These are phyloP conservation scores for Theocolax elegans DNA, from an alignment of 1,140 invertebrate genomes.

Conservation along the genomic window DNA sequence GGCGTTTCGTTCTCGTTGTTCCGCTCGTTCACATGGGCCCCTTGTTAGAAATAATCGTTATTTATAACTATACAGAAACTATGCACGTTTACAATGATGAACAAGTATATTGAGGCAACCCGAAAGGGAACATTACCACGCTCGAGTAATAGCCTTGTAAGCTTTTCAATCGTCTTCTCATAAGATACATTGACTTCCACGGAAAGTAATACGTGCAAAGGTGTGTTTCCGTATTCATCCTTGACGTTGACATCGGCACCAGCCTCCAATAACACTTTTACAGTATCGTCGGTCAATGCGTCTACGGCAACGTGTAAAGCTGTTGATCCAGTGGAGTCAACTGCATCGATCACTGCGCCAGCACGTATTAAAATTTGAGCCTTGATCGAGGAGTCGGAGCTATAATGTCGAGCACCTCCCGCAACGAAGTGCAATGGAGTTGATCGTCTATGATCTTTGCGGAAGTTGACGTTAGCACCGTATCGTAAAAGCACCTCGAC, in stretches of 20 bases:
- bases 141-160: neutral
- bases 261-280: neutral
- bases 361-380: neutral
- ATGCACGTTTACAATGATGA: too few species aligned
- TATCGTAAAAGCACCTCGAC: neutral
- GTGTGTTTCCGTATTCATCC: slow-evolving; percentile 13
- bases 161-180: neutral
- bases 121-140: too few species aligned
- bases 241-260: neutral
- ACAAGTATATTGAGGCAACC: too few species aligned
- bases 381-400: neutral
- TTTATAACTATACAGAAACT: too few species aligned
- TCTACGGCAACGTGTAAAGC: slow-evolving; percentile 7
- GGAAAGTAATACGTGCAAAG: neutral
- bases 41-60: neutral
- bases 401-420: neutral
- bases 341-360: neutral
- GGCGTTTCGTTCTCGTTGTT: slow-evolving; percentile 4
- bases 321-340: neutral
- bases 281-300: neutral
- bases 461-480: neutral
- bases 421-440: slow-evolving; percentile 1
- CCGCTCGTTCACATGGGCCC: neutral
- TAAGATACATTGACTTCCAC: neutral
- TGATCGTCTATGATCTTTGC: neutral